Evolutionary conservation across 2,797 vertebrate genomes (phyloP), one percentile per base, ranked within the genome.

Genomic region (Hyperoplus immaculatus): DNA sequence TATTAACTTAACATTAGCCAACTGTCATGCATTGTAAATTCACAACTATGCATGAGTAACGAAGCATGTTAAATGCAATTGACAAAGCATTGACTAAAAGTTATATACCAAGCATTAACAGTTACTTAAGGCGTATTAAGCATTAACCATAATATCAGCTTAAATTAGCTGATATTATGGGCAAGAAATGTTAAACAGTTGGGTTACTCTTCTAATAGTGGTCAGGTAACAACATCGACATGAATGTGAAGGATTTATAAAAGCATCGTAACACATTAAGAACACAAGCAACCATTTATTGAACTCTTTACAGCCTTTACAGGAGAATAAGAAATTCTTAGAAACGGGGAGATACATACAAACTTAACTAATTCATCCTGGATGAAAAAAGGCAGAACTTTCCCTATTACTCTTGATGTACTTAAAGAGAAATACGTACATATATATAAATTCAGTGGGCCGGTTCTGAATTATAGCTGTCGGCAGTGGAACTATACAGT

Each of bases 401-500:
- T 16, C 14, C 11, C 14, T 21, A 13, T 43, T 63, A 51, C 43
- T 21, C 18, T 66, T 54, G 47, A 15, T 45, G 1, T 8, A 21
- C 51, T 57, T 61, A 10, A 61, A 63, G 15, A 18, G 29, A 2
- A 59, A n/a, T 16, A 42, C 16, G 10, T 21, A 36, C 16, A 29
- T 29, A 29, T 29, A 29, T 29, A 36, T 55, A 12, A 18, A 29
- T 58, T 18, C 15, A 29, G 58, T 50, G 46, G 38, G 72, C 72
- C 75, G 39, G 14, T 4, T 70, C 45, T 74, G 59, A 66, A 50
- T 11, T 18, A 47, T 56, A 62, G 41, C 46, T 60, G 18, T 66
- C 81, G 79, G 75, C 83, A 78, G 46, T n/a, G 50, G 46, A 41
- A 57, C 12, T 12, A 3, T 21, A 51, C 53, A 56, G 7, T 18